Evolutionary conservation across 2,797 vertebrate genomes (phyloP), one percentile per base, ranked within the genome.

Genomic region (Molossus alvarezi): DNA sequence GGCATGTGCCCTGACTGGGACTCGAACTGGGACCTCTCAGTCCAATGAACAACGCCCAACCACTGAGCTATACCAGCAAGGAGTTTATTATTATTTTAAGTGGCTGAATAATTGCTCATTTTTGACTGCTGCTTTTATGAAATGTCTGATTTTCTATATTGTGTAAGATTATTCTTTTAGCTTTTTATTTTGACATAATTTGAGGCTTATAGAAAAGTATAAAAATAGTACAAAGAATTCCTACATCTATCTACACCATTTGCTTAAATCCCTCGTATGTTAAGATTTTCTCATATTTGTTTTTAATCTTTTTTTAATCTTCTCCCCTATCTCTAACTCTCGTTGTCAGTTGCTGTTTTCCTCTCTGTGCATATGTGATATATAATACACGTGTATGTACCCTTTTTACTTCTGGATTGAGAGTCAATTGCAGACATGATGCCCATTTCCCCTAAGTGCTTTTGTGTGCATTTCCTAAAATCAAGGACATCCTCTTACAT

Each of bases 141-240:
- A 86, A 60, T 89, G 20, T 90, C 77, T 94, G 25, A 75, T 90
- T 92, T 92, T 88, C 41, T 76, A 18, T 87, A 71, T 85, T 81
- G 14, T 76, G 9, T 92, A 79, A 87, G 6, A 29, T 83, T 86
- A 87, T 92, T 87, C 18, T 95, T 93, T 71, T 48, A 81, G 29
- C 20, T 81, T 85, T 80, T 72, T 71, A 72, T 87, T 94, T 88
- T 86, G 62, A 37, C n/a, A 25, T 55, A 82, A 89, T 91, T 72
- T 88, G 41, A 33, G 53, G 55, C 48, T 76, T 94, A 62, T 2
- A 67, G 77, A 62, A 58, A 62, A 86, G 45, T 65, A 2, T 82
- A 73, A 80, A 51, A 84, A 41, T 57, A 91, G 9, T 88, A 73
- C 12, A 27, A 41, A 86, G 58, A 73, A 72, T 91, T 90, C 12